Evolutionary conservation across 2,888 invertebrate genomes (phyloP), one percentile per base, ranked within the genome.

Genomic region (Leptarthrus brevirostris): DNA sequence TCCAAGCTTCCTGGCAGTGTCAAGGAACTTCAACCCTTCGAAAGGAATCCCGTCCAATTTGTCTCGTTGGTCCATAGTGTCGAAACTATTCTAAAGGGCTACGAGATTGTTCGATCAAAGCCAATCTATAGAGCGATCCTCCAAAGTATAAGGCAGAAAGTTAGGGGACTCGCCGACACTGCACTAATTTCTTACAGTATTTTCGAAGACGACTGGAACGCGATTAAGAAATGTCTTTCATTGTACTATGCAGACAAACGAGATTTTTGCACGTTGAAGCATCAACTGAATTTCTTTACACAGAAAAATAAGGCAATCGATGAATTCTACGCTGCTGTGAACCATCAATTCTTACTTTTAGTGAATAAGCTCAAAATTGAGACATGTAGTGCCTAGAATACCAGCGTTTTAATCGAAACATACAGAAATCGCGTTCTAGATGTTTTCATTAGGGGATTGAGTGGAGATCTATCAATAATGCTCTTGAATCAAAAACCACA

Each of bases 241-340:
- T 73, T 78, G 10, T 77, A 78, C n/a, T 77, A 78, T 30, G 78
- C 77, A 0, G 77, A 77, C 22, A 79, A 78, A 26, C 56, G 76
- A 20, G 79, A 78, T 49, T 30, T 77, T 0, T 64, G 76, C 8
- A 78, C 76, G 0, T 36, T 78, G 1, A 74, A 79, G 49, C 76
- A 79, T 49, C 75, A 79, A 64, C 40, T 78, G 0, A 75, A 71
- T 61, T 72, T 74, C 20, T 47, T 78, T 3, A 36, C 74, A 0
- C 78, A 77, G 53, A 66, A 74, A 14, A 73, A 66, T 10, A 56
- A 24, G 30, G 73, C 56, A 5, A 0, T 74, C 0, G 74, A 78
- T 12, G 74, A 76, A 49, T 79, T 78, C 36, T 79, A n/a, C n/a
- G n/a, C n/a, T n/a, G n/a, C n/a, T n/a, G n/a, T n/a, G n/a, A n/a